These are phyloP conservation scores for Chaetorhynchus papuensis DNA, from an alignment of 2,113 vertebrate species.

Conservation along the genomic window DNA sequence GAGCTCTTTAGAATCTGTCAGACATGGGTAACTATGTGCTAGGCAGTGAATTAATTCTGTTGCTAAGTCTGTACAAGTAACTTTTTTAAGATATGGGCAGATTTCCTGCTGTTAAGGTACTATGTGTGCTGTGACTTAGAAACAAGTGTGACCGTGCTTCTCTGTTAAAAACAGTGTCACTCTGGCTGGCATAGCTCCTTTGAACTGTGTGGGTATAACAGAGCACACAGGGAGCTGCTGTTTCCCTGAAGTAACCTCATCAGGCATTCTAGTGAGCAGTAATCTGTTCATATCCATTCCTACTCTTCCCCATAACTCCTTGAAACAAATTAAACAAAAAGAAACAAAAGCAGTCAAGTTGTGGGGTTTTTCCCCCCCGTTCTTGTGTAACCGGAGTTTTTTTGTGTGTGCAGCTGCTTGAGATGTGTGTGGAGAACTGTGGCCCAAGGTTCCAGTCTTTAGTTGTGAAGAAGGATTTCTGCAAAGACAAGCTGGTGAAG, in stretches of 20 bases:
- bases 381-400: background rate
- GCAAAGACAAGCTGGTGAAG: conserved; percentile 75
- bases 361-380: rapidly evolving
- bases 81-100: background rate
- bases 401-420: conserved; percentile 70
- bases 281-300: background rate
- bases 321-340: background rate
- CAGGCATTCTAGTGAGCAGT: background rate
- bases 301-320: background rate
- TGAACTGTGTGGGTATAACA: background rate
- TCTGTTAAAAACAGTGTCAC: background rate
- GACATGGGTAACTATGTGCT: background rate
- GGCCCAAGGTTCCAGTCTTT: conserved; percentile 74
- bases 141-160: background rate
- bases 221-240: background rate
- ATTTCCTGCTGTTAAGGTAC: background rate
- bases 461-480: conserved; percentile 79
- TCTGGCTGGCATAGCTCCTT: background rate
- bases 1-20: background rate
- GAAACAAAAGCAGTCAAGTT: background rate
- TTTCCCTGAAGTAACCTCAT: background rate
- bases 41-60: background rate
- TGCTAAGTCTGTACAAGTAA: background rate
- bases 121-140: background rate
- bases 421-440: conserved; percentile 79